phyloP scores from a whole-genome alignment of 1,140 invertebrate species.

The Trichoplusia ni region DNA sequence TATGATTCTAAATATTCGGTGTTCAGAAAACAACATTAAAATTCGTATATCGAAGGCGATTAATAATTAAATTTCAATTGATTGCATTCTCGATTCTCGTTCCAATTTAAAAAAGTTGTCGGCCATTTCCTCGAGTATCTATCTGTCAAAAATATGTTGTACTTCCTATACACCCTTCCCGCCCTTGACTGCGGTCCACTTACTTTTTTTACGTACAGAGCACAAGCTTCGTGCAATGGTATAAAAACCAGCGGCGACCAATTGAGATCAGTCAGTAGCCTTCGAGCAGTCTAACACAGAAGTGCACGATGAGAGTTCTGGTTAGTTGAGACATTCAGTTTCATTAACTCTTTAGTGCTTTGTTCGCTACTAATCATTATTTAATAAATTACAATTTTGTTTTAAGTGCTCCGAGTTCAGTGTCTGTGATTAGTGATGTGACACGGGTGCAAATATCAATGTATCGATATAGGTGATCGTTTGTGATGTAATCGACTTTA shows the following conservation, averaged over 20 bases:
- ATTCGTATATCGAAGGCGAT: background rate
- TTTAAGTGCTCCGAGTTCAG: slow-evolving; percentile 47
- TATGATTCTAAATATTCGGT: too few relatives aligned
- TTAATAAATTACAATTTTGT: too few relatives aligned
- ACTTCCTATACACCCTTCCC: slow-evolving; percentile 41
- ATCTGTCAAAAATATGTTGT: slow-evolving; percentile 37
- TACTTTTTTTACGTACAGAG: slow-evolving; percentile 76
- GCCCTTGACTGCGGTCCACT: slow-evolving; percentile 74
- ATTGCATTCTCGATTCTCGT: background rate
- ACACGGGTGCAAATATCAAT: too few relatives aligned
- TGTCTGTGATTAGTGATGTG: slow-evolving; percentile 59
- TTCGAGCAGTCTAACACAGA: slow-evolving; percentile 78
- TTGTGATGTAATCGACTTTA: slow-evolving; percentile 35
- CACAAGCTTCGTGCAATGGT: slow-evolving; percentile 44
- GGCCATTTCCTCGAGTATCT: slow-evolving; percentile 24
- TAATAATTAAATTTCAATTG: background rate
- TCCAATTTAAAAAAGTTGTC: slow-evolving; percentile 9
- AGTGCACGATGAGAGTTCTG: slow-evolving; percentile 81
- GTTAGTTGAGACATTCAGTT: slow-evolving; percentile 56
- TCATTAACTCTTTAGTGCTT: background rate
- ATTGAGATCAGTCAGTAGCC: slow-evolving; percentile 79
- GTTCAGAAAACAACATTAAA: too few relatives aligned
- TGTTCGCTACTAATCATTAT: too few relatives aligned
- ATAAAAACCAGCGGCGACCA: slow-evolving; percentile 68
- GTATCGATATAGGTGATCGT: slow-evolving; percentile 39